These are phyloP conservation scores for Ectemnius continuus DNA, from an alignment of 2,888 invertebrate species.

Conservation along the genomic window DNA sequence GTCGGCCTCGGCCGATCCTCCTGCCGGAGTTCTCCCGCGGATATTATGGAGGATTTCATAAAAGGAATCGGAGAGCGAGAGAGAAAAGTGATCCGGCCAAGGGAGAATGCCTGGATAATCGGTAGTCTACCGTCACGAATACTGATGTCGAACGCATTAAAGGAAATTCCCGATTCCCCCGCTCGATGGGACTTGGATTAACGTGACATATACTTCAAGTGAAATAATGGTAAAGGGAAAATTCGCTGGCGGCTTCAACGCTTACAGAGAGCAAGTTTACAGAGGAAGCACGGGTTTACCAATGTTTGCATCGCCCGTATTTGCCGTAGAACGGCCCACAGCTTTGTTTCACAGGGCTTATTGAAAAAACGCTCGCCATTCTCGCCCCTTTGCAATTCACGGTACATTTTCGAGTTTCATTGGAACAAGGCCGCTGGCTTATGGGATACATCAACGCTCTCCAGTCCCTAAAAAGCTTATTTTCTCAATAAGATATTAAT, in stretches of 20 bases:
- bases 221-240: neutral
- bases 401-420: neutral
- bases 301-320: conserved; percentile 7
- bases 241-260: neutral
- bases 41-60: conserved; percentile 47
- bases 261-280: conserved; percentile 33
- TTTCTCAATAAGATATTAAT: too few relatives aligned
- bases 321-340: conserved; percentile 4
- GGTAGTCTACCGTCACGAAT: too few relatives aligned
- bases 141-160: too few relatives aligned
- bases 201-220: too few relatives aligned
- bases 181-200: too few relatives aligned
- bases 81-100: neutral
- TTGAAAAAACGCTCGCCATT: conserved; percentile 32
- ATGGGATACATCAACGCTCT: too few relatives aligned
- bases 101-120: too few relatives aligned
- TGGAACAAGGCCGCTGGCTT: conserved; percentile 5
- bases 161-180: too few relatives aligned
- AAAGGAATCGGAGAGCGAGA: neutral
- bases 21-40: conserved; percentile 10
- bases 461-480: too few relatives aligned
- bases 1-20: neutral
- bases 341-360: conserved; percentile 36
- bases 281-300: conserved; percentile 40
- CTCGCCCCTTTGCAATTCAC: neutral